phyloP scores from a whole-genome alignment of 2,113 vertebrate species.

The Chaetura pelagica region DNA sequence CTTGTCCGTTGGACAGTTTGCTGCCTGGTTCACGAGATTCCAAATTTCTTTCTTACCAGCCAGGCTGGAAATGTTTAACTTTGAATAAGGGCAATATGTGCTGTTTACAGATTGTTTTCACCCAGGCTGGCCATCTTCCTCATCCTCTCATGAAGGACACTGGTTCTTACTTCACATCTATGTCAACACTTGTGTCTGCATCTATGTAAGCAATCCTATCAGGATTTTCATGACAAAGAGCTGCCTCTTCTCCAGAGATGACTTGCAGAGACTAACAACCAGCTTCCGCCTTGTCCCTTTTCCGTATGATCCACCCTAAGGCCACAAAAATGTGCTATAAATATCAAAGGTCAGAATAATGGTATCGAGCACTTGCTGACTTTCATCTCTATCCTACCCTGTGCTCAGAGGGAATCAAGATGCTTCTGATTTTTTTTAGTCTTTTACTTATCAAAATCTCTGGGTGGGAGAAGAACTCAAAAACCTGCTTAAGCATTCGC shows the following conservation, averaged over 20 bases:
- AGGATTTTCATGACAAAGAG: neutral
- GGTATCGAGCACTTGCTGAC: neutral
- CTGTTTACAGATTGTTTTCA: neutral
- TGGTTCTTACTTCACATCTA: neutral
- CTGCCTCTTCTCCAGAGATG: neutral
- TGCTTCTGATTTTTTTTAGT: neutral
- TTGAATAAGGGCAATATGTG: neutral
- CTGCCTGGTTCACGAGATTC: neutral
- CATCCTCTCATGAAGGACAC: neutral
- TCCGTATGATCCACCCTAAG: neutral
- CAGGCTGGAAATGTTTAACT: neutral
- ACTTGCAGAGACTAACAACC: neutral
- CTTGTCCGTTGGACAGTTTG: neutral
- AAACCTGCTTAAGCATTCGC: slow-evolving; percentile 55
- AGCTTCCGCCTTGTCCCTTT: neutral
- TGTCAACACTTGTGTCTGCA: neutral
- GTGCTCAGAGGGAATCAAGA: neutral
- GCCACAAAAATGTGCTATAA: neutral
- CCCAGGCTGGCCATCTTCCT: neutral
- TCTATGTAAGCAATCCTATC: neutral
- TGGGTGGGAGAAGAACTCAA: neutral
- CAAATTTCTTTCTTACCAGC: neutral
- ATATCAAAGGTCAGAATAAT: neutral
- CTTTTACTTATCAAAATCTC: neutral
- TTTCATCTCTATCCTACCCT: neutral